Percentiles rank a stretch among this genome's conserved stretches.
Conservation (phyloP, 2,888 invertebrate species). For the Psylliodes chrysocephalus region DNA sequence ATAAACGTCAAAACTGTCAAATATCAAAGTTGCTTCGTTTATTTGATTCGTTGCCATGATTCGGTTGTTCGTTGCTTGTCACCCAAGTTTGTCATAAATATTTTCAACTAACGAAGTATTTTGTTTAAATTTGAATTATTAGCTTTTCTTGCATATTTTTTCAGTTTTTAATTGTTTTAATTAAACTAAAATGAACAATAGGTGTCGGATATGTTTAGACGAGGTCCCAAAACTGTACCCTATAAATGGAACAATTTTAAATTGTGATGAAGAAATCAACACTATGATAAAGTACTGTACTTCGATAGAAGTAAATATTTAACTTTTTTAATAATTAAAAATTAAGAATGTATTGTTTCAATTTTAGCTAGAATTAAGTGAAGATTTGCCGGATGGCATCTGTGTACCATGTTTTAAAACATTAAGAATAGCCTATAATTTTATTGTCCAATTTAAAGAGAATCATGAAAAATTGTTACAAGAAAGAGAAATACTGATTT, state of each 20-base stretch:
- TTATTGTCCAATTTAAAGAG: conserved; percentile 42
- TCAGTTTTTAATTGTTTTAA: conserved; percentile 1
- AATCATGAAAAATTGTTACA: conserved; percentile 32
- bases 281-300: conserved; percentile 39
- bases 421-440: conserved; percentile 42
- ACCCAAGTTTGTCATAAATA: background rate
- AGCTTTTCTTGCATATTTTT: background rate
- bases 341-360: background rate
- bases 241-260: conserved; percentile 29
- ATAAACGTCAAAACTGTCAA: background rate
- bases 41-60: background rate
- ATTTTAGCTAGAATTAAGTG: conserved; percentile 34
- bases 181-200: background rate
- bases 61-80: background rate
- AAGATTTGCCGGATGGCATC: conserved; percentile 35
- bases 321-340: too few relatives aligned
- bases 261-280: conserved; percentile 34
- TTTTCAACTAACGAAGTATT: conserved; percentile 6
- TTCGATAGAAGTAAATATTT: conserved; percentile 34
- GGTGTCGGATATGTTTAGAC: conserved; percentile 37
- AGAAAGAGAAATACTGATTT: conserved; percentile 1
- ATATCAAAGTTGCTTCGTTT: background rate
- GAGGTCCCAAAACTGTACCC: conserved; percentile 31
- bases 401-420: conserved; percentile 43
- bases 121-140: background rate